Conservation (phyloP, 2,888 invertebrate genomes). For the Phalera bucephala region DNA sequence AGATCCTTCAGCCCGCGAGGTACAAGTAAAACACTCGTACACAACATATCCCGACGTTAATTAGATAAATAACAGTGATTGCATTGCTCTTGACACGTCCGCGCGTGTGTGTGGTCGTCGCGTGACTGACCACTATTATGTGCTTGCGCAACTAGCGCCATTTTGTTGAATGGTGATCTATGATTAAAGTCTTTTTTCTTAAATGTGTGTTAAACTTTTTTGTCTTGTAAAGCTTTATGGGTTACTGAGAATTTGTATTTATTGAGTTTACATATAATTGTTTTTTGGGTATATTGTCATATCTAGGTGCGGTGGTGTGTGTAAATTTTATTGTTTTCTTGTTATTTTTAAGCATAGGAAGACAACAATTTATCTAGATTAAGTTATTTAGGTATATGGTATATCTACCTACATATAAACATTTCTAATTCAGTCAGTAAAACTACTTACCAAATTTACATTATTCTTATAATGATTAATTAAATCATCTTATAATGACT, state of each 20-base stretch:
- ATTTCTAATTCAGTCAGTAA: too few species aligned
- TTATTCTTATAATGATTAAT: too few species aligned
- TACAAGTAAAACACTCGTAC: constrained; percentile 18
- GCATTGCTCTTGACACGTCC: constrained; percentile 47
- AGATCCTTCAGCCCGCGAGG: constrained; percentile 24
- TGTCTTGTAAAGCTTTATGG: constrained; percentile 12
- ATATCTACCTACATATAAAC: too few species aligned
- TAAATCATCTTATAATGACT: too few species aligned
- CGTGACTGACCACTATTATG: constrained; percentile 65
- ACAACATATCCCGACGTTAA: constrained; percentile 36
- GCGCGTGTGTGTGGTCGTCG: constrained; percentile 63
- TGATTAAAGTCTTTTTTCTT: constrained; percentile 27
- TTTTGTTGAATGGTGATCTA: constrained; percentile 41
- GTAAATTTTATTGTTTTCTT: too few species aligned
- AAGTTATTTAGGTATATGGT: too few species aligned
- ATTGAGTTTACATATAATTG: too few species aligned
- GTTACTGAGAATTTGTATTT: constrained; percentile 8
- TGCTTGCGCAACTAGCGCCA: constrained; percentile 48
- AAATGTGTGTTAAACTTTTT: constrained; percentile 35
- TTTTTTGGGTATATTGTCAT: too few species aligned
- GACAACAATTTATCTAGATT: too few species aligned
- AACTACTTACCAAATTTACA: too few species aligned
- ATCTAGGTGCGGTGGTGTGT: too few species aligned
- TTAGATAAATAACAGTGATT: constrained; percentile 61
- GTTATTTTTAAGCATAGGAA: too few species aligned